Base-by-base conservation (phyloP, 2,888 invertebrate genomes). In the Polydesmus complanatus region DNA sequence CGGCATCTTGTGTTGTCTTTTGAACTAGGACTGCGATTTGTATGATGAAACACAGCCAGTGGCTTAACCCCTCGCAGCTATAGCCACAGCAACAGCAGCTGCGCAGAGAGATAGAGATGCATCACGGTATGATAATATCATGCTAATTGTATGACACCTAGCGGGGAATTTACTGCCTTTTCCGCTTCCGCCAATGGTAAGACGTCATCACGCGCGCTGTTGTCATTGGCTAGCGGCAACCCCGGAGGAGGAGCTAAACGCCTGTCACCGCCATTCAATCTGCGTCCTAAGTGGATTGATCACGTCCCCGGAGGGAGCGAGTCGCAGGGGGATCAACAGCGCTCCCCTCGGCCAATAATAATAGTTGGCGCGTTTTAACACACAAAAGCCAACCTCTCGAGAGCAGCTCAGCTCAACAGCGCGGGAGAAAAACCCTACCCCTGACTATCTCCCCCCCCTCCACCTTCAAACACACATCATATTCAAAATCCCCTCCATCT, bases 381-480 rank as follows among this genome's bases (percentile, higher is more conserved):
- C 70, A 70, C 70, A 71, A 71, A 71, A 71, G 70, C 53, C 57
- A 54, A 57, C 62, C 61, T 57, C 63, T 65, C 65, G 64, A 64
- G 65, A 64, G 58, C 27, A 27, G 54, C 27, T 50, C 62, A 61
- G 57, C 62, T 61, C 55, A 62, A 60, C 55, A 60, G 56, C 62
- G 57, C 23, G 25, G 49, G 49, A 26, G n/a, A n/a, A n/a, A n/a
- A n/a, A n/a, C n/a, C n/a, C n/a, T n/a, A n/a, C n/a, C n/a, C n/a
- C n/a, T n/a, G n/a, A n/a, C n/a, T n/a, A n/a, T n/a, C n/a, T n/a
- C n/a, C n/a, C n/a, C n/a, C n/a, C n/a, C n/a, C n/a, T n/a, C n/a
- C n/a, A n/a, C n/a, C n/a, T n/a, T n/a, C n/a, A n/a, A n/a, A n/a
- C n/a, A n/a, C n/a, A n/a, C n/a, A n/a, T n/a, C n/a, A n/a, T n/a